phyloP scores from a whole-genome alignment of 2,113 vertebrate genomes.

The Heterotis niloticus region DNA sequence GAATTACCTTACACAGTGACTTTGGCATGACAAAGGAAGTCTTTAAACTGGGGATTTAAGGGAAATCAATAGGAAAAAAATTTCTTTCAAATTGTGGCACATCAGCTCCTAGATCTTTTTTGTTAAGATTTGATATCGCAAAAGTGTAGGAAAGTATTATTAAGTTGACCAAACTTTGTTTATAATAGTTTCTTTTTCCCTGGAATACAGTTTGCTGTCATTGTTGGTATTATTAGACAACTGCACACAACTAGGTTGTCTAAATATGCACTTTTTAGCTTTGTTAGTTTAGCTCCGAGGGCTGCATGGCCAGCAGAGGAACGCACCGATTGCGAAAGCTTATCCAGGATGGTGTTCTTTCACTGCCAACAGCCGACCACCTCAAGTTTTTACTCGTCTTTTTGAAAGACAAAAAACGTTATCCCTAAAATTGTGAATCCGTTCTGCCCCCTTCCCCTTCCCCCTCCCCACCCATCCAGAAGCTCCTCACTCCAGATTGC shows the following conservation, averaged over 20 bases:
- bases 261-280: too few relatives aligned
- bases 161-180: too few relatives aligned
- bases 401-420: conserved; percentile 6
- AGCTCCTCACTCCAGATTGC: conserved; percentile 6
- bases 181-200: too few relatives aligned
- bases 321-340: too few relatives aligned
- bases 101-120: not conserved
- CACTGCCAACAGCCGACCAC: not conserved
- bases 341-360: too few relatives aligned
- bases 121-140: too few relatives aligned
- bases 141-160: too few relatives aligned
- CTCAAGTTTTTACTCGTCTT: not conserved
- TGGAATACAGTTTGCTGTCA: too few relatives aligned
- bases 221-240: too few relatives aligned
- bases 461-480: not conserved
- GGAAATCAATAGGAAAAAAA: not conserved
- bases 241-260: too few relatives aligned
- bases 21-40: not conserved
- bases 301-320: too few relatives aligned
- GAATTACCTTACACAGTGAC: not conserved
- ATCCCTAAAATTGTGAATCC: not conserved
- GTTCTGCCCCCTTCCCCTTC: not conserved
- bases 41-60: not conserved
- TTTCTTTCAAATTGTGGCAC: not conserved
- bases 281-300: too few relatives aligned